Conservation (phyloP, 1,140 invertebrate genomes). For the Cydia pomonella region DNA sequence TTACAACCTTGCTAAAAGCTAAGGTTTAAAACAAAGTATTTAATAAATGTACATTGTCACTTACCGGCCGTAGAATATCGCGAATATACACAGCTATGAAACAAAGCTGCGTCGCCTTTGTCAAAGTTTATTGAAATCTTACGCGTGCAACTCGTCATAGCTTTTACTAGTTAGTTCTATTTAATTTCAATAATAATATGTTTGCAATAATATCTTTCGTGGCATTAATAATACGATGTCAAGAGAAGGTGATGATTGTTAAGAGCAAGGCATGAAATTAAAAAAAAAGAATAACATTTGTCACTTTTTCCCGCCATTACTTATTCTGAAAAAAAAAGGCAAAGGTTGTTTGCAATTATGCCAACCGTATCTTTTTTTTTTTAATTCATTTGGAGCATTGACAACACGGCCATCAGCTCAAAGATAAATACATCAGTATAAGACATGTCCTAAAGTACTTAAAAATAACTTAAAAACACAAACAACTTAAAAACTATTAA, state of each 20-base stretch:
- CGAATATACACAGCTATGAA: not conserved
- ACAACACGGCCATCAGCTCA: no score
- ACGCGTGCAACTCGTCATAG: not conserved
- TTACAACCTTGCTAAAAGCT: no score
- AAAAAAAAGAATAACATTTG: no score
- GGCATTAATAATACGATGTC: no score
- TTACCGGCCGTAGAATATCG: slow-evolving; percentile 15
- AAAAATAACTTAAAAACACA: no score
- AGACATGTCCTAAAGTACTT: no score
- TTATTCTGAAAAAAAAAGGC: not conserved
- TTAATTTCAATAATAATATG: not conserved
- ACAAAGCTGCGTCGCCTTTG: not conserved
- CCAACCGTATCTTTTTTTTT: not conserved
- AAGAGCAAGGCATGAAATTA: no score
- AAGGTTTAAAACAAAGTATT: no score
- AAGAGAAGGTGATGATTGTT: no score
- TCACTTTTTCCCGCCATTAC: slow-evolving; percentile 5
- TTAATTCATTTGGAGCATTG: no score
- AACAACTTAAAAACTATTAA: no score
- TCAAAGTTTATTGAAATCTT: slow-evolving; percentile 13
- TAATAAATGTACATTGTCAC: not conserved
- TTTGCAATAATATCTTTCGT: not conserved
- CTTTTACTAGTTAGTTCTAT: not conserved
- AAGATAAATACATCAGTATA: no score
- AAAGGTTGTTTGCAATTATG: not conserved